Conservation (phyloP, 1,140 invertebrate species). For the Heliconius eleuchia region DNA sequence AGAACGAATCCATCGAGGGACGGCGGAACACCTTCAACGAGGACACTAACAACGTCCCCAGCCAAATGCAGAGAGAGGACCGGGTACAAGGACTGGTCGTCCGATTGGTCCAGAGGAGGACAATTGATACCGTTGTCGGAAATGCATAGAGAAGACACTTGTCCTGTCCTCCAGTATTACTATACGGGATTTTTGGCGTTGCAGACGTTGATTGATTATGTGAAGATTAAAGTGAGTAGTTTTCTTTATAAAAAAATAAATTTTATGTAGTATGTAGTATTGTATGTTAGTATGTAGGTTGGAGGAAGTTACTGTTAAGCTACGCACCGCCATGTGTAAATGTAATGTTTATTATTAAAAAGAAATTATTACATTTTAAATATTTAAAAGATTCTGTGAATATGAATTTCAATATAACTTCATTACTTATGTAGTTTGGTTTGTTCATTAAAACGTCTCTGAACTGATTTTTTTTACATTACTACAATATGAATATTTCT, state of each 20-base stretch:
- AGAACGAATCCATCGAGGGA: conserved; percentile 85
- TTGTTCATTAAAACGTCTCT: no score
- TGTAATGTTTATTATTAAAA: no score
- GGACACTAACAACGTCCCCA: conserved; percentile 83
- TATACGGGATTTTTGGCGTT: conserved; percentile 88
- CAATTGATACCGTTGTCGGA: conserved; percentile 85
- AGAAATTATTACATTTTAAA: no score
- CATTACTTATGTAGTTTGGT: no score
- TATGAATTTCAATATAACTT: no score
- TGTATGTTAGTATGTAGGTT: no score
- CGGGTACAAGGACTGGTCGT: conserved; percentile 64
- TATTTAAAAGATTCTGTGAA: no score
- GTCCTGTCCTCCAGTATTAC: conserved; percentile 88
- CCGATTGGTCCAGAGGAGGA: conserved; percentile 83
- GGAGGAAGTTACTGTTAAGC: no score
- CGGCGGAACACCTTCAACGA: conserved; percentile 84
- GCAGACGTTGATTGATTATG: conserved; percentile 87
- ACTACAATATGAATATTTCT: no score
- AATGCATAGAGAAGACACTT: conserved; percentile 79
- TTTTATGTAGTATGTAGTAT: no score
- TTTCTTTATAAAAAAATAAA: background rate
- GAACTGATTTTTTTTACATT: no score
- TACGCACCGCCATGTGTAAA: no score
- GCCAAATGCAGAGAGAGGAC: conserved; percentile 85
- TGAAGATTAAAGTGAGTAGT: conserved; percentile 84